A percentile compares a stretch with the other conserved stretches of the same genome.
Evolutionary conservation across 2,797 vertebrate genomes (phyloP).

Genomic region (Trachurus trachurus): DNA sequence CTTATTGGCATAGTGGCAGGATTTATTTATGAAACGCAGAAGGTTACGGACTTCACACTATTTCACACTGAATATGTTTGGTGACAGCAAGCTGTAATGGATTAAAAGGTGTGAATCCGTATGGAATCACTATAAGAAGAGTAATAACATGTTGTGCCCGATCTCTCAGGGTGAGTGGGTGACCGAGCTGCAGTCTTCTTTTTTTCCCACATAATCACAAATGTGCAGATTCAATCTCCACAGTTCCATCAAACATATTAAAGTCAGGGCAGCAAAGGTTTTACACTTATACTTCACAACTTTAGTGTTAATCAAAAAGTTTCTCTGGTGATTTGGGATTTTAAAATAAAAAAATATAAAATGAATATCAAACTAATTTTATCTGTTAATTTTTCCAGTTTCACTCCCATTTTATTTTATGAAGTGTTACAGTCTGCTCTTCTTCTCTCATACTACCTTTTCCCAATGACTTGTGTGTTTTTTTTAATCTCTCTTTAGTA

Average conservation of each 20-base stretch:
- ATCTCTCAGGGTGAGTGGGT: slow-evolving; percentile 17
- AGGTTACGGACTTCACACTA: slow-evolving; percentile 60
- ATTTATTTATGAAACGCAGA: slow-evolving; percentile 60
- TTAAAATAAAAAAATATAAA: too few species aligned
- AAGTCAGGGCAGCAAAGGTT: slow-evolving; percentile 25
- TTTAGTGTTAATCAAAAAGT: slow-evolving; percentile 27
- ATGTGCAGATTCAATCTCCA: slow-evolving; percentile 37
- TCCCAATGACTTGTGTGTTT: slow-evolving; percentile 12
- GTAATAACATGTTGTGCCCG: slow-evolving; percentile 57
- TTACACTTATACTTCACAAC: not conserved
- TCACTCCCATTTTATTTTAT: slow-evolving; percentile 9
- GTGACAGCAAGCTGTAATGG: slow-evolving; percentile 68
- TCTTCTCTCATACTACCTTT: not conserved
- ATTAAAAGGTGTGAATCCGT: slow-evolving; percentile 73
- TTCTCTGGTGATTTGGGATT: not conserved
- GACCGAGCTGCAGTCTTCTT: slow-evolving; percentile 54
- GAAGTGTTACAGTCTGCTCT: not conserved
- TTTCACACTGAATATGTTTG: slow-evolving; percentile 74
- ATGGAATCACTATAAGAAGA: slow-evolving; percentile 61
- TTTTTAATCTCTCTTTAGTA: slow-evolving; percentile 31
- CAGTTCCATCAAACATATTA: slow-evolving; percentile 35
- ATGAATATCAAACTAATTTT: not conserved
- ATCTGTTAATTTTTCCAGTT: slow-evolving; percentile 2
- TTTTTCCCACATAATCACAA: slow-evolving; percentile 44
- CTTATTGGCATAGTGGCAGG: slow-evolving; percentile 45